Conservation (phyloP, 2,888 invertebrate species). For the Gymnocheta viridis region DNA sequence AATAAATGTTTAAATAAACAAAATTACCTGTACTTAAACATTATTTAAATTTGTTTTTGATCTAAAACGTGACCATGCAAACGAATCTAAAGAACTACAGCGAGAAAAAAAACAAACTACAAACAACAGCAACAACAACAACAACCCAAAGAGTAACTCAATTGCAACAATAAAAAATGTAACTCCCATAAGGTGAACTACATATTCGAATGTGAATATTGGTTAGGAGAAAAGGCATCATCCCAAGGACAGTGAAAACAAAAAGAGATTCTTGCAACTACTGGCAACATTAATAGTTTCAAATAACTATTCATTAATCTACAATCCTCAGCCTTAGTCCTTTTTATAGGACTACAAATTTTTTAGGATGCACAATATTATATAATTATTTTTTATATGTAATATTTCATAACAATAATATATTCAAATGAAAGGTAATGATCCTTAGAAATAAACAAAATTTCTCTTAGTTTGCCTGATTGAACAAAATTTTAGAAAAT, state of each 20-base stretch:
- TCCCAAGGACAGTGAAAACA: neutral
- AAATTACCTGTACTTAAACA: constrained; percentile 64
- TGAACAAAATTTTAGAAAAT: too few relatives aligned
- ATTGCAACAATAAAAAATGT: constrained; percentile 46
- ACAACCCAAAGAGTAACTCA: constrained; percentile 41
- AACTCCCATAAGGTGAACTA: constrained; percentile 57
- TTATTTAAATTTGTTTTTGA: constrained; percentile 71
- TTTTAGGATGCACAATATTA: too few relatives aligned
- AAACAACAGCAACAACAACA: neutral
- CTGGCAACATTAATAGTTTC: neutral
- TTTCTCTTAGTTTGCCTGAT: too few relatives aligned
- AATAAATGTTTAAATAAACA: constrained; percentile 46
- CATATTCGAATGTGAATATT: constrained; percentile 58
- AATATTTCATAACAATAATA: too few relatives aligned
- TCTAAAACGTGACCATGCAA: constrained; percentile 71
- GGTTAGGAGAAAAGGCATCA: constrained; percentile 4
- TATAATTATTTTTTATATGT: too few relatives aligned
- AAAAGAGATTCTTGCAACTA: neutral
- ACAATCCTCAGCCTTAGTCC: too few relatives aligned
- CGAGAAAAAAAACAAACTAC: constrained; percentile 4
- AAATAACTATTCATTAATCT: neutral
- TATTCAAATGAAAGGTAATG: too few relatives aligned
- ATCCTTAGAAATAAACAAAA: too few relatives aligned
- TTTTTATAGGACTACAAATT: too few relatives aligned
- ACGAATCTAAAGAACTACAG: constrained; percentile 43